These are phyloP conservation scores for Seriola aureovittata DNA, from an alignment of 2,113 vertebrate genomes.

Conservation along the genomic window DNA sequence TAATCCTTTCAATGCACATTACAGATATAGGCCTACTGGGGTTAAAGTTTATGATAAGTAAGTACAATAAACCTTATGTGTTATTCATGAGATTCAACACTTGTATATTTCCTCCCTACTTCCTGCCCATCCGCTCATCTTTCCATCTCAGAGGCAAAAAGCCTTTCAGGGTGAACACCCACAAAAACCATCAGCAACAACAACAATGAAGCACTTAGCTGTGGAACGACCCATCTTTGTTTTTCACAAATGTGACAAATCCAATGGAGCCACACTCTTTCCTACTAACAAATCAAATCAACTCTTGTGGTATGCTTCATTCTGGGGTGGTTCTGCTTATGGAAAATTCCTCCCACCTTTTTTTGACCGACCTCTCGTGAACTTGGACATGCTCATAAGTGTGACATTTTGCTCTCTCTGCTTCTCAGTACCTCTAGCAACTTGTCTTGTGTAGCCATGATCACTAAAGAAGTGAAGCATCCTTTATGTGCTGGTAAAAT, in stretches of 20 bases:
- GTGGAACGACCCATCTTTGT: slow-evolving; percentile 63
- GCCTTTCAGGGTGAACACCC: slow-evolving; percentile 78
- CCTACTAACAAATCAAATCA: slow-evolving; percentile 71
- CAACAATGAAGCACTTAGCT: slow-evolving; percentile 79
- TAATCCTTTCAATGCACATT: slow-evolving; percentile 9
- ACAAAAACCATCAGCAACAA: slow-evolving; percentile 66
- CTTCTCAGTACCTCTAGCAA: slow-evolving; percentile 6
- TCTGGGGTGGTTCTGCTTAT: slow-evolving; percentile 13
- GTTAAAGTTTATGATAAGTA: slow-evolving; percentile 63
- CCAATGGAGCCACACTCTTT: slow-evolving; percentile 71
- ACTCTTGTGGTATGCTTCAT: slow-evolving; percentile 13
- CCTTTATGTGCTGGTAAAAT: slow-evolving; percentile 50
- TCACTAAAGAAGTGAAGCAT: slow-evolving; percentile 37
- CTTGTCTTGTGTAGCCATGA: slow-evolving; percentile 17
- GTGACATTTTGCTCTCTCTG: background rate
- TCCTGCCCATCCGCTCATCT: slow-evolving; percentile 72
- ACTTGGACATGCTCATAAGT: slow-evolving; percentile 1
- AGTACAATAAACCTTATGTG: slow-evolving; percentile 71
- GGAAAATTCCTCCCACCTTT: slow-evolving; percentile 14
- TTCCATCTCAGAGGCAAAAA: slow-evolving; percentile 81
- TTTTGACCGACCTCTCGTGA: slow-evolving; percentile 1
- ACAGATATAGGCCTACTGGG: slow-evolving; percentile 6
- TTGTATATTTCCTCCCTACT: slow-evolving; percentile 67
- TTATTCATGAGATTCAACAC: slow-evolving; percentile 82
- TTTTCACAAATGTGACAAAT: slow-evolving; percentile 79